These are phyloP conservation scores for Garrulus glandarius DNA, from an alignment of 2,797 vertebrate species.

Conservation along the genomic window DNA sequence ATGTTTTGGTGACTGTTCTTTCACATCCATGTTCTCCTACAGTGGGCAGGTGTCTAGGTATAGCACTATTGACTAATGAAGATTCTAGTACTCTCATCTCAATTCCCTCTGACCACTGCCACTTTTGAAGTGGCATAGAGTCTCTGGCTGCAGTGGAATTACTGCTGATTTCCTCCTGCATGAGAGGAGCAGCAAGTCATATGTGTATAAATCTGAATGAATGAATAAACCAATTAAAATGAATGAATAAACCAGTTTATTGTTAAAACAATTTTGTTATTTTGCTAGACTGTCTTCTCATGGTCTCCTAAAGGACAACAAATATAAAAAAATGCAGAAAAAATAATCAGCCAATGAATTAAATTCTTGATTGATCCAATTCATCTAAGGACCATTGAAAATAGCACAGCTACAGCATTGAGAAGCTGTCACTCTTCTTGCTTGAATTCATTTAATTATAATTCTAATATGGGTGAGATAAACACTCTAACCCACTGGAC, in stretches of 20 bases:
- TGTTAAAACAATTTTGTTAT: not conserved
- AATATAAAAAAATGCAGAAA: not conserved
- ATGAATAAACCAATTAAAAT: not conserved
- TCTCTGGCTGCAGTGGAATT: not conserved
- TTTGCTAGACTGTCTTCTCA: not conserved
- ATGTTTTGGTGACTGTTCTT: not conserved
- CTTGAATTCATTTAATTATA: not conserved
- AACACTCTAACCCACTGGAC: slow-evolving; percentile 16
- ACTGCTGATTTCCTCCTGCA: not conserved
- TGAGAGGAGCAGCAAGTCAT: slow-evolving; percentile 4
- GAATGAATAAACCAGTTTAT: not conserved
- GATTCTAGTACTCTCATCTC: not conserved
- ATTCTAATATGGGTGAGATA: slow-evolving; percentile 4
- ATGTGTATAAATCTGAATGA: not conserved
- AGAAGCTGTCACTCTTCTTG: slow-evolving; percentile 18
- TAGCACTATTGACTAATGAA: slow-evolving; percentile 3
- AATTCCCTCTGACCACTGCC: not conserved
- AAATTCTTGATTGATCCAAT: not conserved
- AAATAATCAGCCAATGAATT: not conserved
- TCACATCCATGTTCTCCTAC: not conserved
- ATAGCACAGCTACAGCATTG: not conserved
- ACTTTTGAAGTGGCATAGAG: not conserved
- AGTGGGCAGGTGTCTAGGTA: not conserved
- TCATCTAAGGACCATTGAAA: slow-evolving; percentile 14
- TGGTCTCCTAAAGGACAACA: not conserved